Evolutionary conservation across 2,797 vertebrate species (phyloP).

Genomic region (Sebastes jordani): DNA sequence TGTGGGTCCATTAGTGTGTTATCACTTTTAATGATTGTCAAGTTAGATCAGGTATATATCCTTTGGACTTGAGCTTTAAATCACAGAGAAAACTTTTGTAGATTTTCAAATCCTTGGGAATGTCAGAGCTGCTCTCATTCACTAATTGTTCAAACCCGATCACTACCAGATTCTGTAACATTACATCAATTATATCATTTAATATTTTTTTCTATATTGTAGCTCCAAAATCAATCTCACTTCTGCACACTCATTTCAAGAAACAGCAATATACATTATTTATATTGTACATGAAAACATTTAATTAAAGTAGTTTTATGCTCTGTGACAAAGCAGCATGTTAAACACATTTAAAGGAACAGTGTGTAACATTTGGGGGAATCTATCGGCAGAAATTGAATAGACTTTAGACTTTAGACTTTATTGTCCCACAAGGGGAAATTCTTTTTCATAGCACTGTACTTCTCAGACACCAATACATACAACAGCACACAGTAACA

Average conservation of each 20-base stretch:
- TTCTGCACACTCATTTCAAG: not conserved
- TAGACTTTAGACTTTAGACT: too few relatives aligned
- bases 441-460: too few relatives aligned
- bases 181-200: fast-evolving
- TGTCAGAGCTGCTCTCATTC: not conserved
- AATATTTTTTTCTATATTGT: not conserved
- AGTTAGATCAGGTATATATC: not conserved
- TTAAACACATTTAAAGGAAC: not conserved
- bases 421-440: too few relatives aligned
- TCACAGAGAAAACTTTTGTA: not conserved
- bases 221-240: not conserved
- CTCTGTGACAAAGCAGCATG: not conserved
- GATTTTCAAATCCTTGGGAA: not conserved
- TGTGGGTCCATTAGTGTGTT: not conserved
- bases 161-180: not conserved
- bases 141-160: not conserved
- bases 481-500: too few relatives aligned
- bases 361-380: too few relatives aligned
- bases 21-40: not conserved
- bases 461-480: too few relatives aligned
- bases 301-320: not conserved
- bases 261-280: not conserved
- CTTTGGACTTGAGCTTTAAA: not conserved
- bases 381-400: too few relatives aligned
- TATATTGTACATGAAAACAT: not conserved